These are phyloP conservation scores for Clarias batrachus DNA, from an alignment of 2,113 vertebrate genomes.

Conservation along the genomic window DNA sequence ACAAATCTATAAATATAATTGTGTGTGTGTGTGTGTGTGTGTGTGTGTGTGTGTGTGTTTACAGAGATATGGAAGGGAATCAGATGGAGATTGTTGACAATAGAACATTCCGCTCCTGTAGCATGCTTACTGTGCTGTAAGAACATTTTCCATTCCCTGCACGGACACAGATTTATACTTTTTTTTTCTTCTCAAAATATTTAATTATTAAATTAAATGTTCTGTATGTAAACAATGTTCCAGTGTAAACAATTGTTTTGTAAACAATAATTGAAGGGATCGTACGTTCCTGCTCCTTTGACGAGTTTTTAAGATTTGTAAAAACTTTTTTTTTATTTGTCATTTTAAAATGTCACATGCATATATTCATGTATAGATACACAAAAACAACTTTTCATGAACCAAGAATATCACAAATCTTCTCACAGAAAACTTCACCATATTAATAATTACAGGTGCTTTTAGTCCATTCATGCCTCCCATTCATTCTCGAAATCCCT, in stretches of 20 bases:
- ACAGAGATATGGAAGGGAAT: constrained; percentile 92
- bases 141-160: constrained; percentile 56
- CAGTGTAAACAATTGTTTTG: too few species aligned
- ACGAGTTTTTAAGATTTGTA: too few species aligned
- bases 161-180: not conserved
- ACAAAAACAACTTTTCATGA: not conserved
- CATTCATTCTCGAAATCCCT: not conserved
- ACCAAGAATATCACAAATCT: not conserved
- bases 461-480: not conserved
- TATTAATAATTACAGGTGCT: not conserved
- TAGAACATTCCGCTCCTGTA: constrained; percentile 85
- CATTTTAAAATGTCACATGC: too few species aligned
- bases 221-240: too few species aligned
- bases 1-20: not conserved
- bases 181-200: not conserved
- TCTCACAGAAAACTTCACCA: not conserved
- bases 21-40: constrained; percentile 1
- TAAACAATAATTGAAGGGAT: too few species aligned
- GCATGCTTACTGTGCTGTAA: constrained; percentile 90
- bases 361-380: too few species aligned
- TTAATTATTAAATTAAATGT: not conserved
- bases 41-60: constrained; percentile 30
- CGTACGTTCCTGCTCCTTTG: not conserved
- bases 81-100: constrained; percentile 85
- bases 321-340: too few species aligned